Conservation (phyloP, 2,888 invertebrate genomes). For the Drepanosiphum platanoidis region DNA sequence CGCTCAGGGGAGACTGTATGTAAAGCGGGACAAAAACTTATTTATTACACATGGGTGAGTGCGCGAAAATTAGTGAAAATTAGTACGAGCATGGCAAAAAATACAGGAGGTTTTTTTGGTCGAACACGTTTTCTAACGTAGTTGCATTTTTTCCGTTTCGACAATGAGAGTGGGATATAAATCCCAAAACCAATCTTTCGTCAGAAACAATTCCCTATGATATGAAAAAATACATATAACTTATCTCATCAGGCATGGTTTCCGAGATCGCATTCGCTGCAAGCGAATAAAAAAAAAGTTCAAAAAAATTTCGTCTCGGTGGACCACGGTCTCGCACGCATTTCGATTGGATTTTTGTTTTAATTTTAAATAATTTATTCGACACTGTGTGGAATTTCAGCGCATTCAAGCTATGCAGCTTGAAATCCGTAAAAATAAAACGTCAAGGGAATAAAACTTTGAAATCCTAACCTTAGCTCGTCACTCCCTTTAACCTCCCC, state of each 20-base stretch:
- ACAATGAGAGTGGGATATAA: neutral
- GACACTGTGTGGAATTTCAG: neutral
- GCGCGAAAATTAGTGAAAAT: neutral
- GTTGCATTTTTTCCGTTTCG: too few relatives aligned
- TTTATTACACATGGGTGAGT: neutral
- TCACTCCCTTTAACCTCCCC: neutral
- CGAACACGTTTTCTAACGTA: too few relatives aligned
- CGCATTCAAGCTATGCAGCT: neutral
- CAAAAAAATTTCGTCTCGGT: neutral
- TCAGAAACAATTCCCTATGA: neutral
- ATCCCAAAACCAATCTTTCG: neutral
- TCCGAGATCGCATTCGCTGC: neutral
- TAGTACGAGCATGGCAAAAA: neutral
- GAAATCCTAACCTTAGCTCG: neutral
- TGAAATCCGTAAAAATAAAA: neutral
- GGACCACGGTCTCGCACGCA: neutral
- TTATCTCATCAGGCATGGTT: neutral
- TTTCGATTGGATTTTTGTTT: neutral
- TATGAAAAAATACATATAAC: neutral
- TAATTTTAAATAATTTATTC: neutral
- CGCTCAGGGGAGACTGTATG: neutral
- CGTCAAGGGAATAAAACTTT: neutral
- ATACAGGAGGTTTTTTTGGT: neutral
- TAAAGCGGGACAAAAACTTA: neutral
- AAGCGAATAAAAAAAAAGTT: neutral